phyloP scores from a whole-genome alignment of 2,797 vertebrate species.

The Podarcis lilfordi region DNA sequence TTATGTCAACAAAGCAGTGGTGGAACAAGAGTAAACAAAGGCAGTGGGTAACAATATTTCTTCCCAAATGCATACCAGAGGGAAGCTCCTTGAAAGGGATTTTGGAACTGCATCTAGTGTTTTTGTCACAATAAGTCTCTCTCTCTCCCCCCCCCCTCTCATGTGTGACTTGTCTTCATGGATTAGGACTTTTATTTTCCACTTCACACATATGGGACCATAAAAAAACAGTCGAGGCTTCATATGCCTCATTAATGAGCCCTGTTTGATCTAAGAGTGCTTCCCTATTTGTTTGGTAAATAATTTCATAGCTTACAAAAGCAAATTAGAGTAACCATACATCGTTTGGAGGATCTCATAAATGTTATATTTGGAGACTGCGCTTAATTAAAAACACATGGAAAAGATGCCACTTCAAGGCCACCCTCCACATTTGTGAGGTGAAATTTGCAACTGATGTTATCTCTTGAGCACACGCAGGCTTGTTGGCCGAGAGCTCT shows the following conservation, averaged over 20 bases:
- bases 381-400: neutral
- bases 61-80: neutral
- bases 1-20: slow-evolving; percentile 33
- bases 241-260: neutral
- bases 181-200: neutral
- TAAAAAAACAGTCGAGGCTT: neutral
- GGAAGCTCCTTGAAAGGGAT: neutral
- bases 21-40: slow-evolving; percentile 1
- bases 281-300: neutral
- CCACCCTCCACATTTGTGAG: too few species aligned
- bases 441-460: neutral
- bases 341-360: neutral
- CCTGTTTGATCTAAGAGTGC: neutral
- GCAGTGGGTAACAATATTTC: neutral
- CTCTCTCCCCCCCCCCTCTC: neutral
- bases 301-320: neutral
- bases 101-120: slow-evolving; percentile 1
- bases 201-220: neutral
- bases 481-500: neutral
- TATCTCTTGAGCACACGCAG: neutral
- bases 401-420: neutral
- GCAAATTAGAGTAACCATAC: neutral
- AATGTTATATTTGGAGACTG: neutral
- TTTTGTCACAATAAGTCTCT: slow-evolving; percentile 7
- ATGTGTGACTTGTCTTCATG: neutral